Base-by-base conservation (phyloP, 2,113 vertebrate genomes). In the Plecturocebus donacophilus region DNA sequence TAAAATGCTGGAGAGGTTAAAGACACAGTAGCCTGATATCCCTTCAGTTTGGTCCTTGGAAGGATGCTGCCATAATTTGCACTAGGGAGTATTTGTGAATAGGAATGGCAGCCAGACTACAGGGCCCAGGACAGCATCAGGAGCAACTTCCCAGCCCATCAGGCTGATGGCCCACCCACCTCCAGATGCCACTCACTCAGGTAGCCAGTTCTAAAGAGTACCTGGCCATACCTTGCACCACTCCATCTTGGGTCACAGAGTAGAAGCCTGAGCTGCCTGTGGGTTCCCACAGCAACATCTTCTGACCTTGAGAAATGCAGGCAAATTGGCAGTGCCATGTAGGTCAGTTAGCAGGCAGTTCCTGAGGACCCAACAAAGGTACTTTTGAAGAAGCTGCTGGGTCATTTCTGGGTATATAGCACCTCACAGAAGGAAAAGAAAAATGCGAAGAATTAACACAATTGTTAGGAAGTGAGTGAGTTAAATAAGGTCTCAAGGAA, bases 201-300 rank as follows among this genome's bases (percentile, higher is more conserved):
- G 58, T 0, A 5, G 25, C 86, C 0, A 1, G n/a, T 21, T 42
- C 42, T 20, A 6, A 64, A 27, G 8, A 30, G 20, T 9, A 6
- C 16, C n/a, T 7, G 45, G 54, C 17, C 21, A 75, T 16, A 54
- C 20, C 30, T 38, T 30, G 47, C 17, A 3, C 21, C 2, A 3
- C 23, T 71, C 20, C 20, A n/a, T 21, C 13, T 6, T 0, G 1
- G 13, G 16, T 35, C 16, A 1, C 4, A 0, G 20, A 16, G 77
- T 6, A n/a, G 35, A 19, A 35, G 56, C 19, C 35, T 9, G 19
- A 38, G 14, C 5, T 2, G 20, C 19, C 11, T 16, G 10, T 0
- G 11, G 79, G 25, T 73, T 42, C 68, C 19, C 35, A 8, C 11
- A 3, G 77, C 40, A 40, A 40, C 23, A n/a, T 21, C 19, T 10